Evolutionary conservation across 2,888 invertebrate species (phyloP).

Genomic region (Eupithecia pulchellata): DNA sequence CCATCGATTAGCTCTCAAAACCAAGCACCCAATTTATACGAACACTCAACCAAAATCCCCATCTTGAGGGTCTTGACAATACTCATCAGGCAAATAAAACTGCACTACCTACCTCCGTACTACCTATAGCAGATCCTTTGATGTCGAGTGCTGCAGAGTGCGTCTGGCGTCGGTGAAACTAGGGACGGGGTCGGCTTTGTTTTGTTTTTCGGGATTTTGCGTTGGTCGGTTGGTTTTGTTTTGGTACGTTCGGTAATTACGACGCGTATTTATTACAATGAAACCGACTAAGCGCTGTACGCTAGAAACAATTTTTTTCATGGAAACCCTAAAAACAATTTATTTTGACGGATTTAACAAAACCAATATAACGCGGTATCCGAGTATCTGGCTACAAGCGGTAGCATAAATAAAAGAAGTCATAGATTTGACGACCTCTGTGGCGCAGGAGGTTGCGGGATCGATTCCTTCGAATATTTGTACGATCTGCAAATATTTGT

Average conservation of each 20-base stretch:
- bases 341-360: too few species aligned
- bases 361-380: too few species aligned
- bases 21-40: conserved; percentile 15
- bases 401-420: too few species aligned
- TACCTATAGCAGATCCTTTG: conserved; percentile 54
- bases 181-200: conserved; percentile 6
- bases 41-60: conserved; percentile 21
- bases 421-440: too few species aligned
- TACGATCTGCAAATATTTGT: too few species aligned
- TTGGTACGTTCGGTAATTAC: neutral
- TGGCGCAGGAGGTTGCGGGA: too few species aligned
- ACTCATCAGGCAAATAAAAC: conserved; percentile 27
- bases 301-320: too few species aligned
- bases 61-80: conserved; percentile 25
- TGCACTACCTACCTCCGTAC: conserved; percentile 14
- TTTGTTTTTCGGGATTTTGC: conserved; percentile 8
- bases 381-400: too few species aligned
- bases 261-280: neutral
- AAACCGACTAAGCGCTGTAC: too few species aligned
- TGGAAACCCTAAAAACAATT: too few species aligned
- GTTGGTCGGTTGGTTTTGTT: neutral
- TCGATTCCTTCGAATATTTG: too few species aligned
- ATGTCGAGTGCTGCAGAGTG: conserved; percentile 67
- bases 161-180: conserved; percentile 56
- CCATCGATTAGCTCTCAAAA: conserved; percentile 4